phyloP scores from a whole-genome alignment of 2,888 invertebrate genomes.

The Synanthedon myopaeformis region DNA sequence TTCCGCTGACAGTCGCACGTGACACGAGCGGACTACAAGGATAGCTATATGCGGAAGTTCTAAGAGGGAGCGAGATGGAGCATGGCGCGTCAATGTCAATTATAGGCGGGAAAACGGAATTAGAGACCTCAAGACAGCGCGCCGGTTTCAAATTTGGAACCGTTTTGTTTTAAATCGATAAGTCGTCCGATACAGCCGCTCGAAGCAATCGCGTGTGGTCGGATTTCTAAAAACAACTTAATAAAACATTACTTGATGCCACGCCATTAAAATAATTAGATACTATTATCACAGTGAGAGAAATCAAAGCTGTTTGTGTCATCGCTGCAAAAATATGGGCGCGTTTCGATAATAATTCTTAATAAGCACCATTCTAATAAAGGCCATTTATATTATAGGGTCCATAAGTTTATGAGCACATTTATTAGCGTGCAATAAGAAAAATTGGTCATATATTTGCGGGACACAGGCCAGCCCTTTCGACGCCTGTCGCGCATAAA shows the following conservation, averaged over 20 bases:
- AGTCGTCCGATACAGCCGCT: constrained; percentile 56
- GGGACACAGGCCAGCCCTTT: constrained; percentile 50
- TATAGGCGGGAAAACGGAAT: constrained; percentile 68
- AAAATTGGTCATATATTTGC: constrained; percentile 61
- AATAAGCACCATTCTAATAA: constrained; percentile 48
- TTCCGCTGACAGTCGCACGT: constrained; percentile 63
- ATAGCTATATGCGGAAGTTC: constrained; percentile 15
- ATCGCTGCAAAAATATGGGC: constrained; percentile 33
- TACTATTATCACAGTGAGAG: constrained; percentile 34
- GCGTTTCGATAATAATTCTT: constrained; percentile 35
- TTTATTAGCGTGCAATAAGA: constrained; percentile 51
- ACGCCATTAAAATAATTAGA: constrained; percentile 53
- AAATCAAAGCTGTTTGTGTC: constrained; percentile 44
- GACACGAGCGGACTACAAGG: constrained; percentile 44
- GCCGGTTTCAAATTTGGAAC: constrained; percentile 66
- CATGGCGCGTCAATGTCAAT: constrained; percentile 64
- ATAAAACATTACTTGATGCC: constrained; percentile 55
- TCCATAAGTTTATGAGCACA: constrained; percentile 45
- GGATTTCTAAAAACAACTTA: constrained; percentile 63
- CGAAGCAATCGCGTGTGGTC: constrained; percentile 61
- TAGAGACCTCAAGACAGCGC: constrained; percentile 47
- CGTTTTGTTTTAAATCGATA: constrained; percentile 67
- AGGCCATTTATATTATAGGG: constrained; percentile 37
- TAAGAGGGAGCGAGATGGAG: constrained; percentile 25
- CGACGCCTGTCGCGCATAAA: constrained; percentile 65